Base-by-base conservation (phyloP, 2,888 invertebrate genomes). In the Nymphalis polychloros region DNA sequence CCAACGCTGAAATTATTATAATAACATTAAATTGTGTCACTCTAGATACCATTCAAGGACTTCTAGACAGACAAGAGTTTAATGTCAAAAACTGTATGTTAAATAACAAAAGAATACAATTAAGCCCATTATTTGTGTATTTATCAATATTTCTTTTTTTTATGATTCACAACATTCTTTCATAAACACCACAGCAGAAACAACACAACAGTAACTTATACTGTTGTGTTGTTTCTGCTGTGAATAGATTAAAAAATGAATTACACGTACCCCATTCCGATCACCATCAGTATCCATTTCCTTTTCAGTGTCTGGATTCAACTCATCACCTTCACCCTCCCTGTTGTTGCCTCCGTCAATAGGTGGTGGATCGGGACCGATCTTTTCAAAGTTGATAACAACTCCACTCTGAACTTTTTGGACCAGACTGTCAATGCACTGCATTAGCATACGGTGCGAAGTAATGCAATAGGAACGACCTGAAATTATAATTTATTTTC, bases 391-490 rank as follows among this genome's bases (percentile, higher is more conserved):
- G 89, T 98, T 97, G 71, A 99, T 96, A 27, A 99, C 99, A 53
- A 99, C 99, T 0, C 99, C 99, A 75, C 97, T 97, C 85, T 99
- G 99, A 49, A 99, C 98, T 90, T 99, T 99, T 86, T 98, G 98
- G 17, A 99, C 98, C 63, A 99, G 93, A 81, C 98, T 98, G 86
- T 99, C 99, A 75, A 99, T 96, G 83, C 98, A 98, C 84, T 98
- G 98, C 94, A 97, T 97, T 82, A 99, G 92, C 95, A 98, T 97
- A 72, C 98, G 94, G 82, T 99, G 98, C 0, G 98, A 98, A 41
- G 98, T 97, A 72, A 99, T 97, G 78, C 97, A 96, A 89, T 99
- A 99, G 0, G 99, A 99, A 59, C 99, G 95, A 72, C 99, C 96
- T 96, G 83, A 2, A 82, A 81, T 65, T 8, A 52, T 7, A 13